Evolutionary conservation across 2,888 invertebrate species (phyloP).

Genomic region (Thysanoteuthis rhombus): DNA sequence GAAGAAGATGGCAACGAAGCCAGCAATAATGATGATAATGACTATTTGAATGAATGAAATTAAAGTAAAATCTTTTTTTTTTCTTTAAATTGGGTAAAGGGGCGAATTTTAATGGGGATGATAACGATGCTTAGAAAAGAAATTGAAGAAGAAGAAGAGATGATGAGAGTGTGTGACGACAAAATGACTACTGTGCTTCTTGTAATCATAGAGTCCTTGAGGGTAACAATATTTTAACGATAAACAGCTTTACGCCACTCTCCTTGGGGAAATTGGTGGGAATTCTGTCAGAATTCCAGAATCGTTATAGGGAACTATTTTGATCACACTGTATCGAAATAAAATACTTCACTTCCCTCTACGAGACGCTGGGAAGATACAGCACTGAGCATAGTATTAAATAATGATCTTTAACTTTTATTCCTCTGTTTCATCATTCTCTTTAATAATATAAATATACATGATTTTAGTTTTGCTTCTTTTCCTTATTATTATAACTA

Average conservation of each 20-base stretch:
- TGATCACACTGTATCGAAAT: not conserved
- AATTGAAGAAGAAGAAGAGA: not conserved
- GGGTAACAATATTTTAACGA: not conserved
- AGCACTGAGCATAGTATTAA: not conserved
- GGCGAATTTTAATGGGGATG: not conserved
- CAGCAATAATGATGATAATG: not conserved
- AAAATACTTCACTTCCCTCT: not conserved
- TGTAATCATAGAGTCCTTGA: not conserved
- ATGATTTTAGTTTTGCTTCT: too few species aligned
- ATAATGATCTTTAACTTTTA: not conserved
- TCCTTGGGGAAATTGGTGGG: not conserved
- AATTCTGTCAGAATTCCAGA: not conserved
- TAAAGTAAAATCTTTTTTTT: too few species aligned
- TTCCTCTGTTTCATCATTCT: not conserved
- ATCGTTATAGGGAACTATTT: not conserved
- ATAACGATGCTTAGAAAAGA: not conserved
- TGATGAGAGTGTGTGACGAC: fast-evolving
- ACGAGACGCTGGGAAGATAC: not conserved
- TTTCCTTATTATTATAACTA: too few species aligned
- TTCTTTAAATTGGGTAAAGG: too few species aligned
- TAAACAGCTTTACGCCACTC: not conserved
- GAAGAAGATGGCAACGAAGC: not conserved
- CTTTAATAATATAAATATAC: not conserved
- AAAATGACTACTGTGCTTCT: not conserved
- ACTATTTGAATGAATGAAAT: not conserved